Evolutionary conservation across 2,888 invertebrate genomes (phyloP).

Genomic region (Amphipyra berbera): DNA sequence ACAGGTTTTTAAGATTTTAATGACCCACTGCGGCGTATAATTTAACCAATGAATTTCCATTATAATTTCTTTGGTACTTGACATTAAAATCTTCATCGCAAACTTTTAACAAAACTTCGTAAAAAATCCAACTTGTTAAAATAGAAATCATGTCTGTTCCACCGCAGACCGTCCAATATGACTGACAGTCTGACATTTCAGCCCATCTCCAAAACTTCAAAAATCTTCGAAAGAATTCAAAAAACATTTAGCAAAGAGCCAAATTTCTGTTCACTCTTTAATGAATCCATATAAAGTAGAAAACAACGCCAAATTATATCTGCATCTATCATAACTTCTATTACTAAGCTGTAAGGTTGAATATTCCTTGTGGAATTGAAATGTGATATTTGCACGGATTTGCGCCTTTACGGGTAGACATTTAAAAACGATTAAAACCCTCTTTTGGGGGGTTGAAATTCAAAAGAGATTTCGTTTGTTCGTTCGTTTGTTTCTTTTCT

Average conservation of each 20-base stretch:
- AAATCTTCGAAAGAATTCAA: conserved; percentile 34
- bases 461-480: conserved; percentile 60
- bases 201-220: conserved; percentile 29
- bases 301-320: conserved; percentile 14
- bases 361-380: conserved; percentile 16
- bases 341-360: conserved; percentile 13
- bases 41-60: too few species aligned
- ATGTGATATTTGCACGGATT: conserved; percentile 32
- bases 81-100: too few species aligned
- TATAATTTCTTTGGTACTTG: too few species aligned
- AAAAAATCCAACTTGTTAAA: conserved; percentile 4
- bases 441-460: conserved; percentile 57
- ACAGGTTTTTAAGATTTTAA: too few species aligned
- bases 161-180: conserved; percentile 11
- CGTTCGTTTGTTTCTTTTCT: conserved; percentile 47
- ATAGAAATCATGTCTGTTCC: conserved; percentile 27
- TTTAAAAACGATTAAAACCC: conserved; percentile 70
- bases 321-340: conserved; percentile 16
- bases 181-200: conserved; percentile 35
- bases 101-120: too few species aligned
- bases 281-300: conserved; percentile 56
- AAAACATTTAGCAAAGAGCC: conserved; percentile 44
- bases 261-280: conserved; percentile 44
- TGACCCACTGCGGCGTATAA: too few species aligned
- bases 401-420: conserved; percentile 55